Conservation (phyloP, 37 sponge, comb jelly and placozoan species). For the Petrosia ficiformis region DNA sequence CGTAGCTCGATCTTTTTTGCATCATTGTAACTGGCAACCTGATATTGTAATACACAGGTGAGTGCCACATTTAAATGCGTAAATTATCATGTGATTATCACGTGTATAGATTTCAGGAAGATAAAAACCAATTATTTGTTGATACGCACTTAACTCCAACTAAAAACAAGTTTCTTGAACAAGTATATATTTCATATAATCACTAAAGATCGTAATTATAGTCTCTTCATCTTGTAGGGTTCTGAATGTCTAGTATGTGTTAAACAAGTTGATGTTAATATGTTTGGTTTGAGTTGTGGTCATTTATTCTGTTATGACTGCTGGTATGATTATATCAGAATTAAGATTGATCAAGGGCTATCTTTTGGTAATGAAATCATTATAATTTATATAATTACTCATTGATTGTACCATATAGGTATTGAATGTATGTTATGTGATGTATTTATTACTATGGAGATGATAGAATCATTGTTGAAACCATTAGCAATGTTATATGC, state of each 20-base stretch:
- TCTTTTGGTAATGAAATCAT: conserved; percentile 12
- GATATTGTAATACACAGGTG: conserved; percentile 7
- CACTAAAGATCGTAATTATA: not conserved
- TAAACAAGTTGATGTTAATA: not conserved
- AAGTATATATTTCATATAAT: not conserved
- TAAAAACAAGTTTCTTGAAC: not conserved
- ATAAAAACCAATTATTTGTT: conserved; percentile 16
- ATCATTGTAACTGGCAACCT: conserved; percentile 29
- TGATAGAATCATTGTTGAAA: conserved; percentile 29
- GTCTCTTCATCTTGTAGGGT: not conserved
- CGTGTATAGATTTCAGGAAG: conserved; percentile 10
- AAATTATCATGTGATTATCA: not conserved
- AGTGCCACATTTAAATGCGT: not conserved
- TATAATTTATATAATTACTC: not conserved
- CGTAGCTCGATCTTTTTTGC: conserved; percentile 4
- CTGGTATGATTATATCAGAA: conserved; percentile 43
- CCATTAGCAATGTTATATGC: not conserved
- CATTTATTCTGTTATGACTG: conserved; percentile 68
- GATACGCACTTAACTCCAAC: conserved; percentile 14
- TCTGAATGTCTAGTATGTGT: conserved; percentile 53
- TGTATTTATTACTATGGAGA: conserved; percentile 24
- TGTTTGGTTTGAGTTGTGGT: conserved; percentile 41
- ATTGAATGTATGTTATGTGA: conserved; percentile 63
- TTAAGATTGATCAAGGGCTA: conserved; percentile 26
- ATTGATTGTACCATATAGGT: conserved; percentile 10